phyloP scores from a whole-genome alignment of 2,113 vertebrate genomes.

The Psettodes erumei region DNA sequence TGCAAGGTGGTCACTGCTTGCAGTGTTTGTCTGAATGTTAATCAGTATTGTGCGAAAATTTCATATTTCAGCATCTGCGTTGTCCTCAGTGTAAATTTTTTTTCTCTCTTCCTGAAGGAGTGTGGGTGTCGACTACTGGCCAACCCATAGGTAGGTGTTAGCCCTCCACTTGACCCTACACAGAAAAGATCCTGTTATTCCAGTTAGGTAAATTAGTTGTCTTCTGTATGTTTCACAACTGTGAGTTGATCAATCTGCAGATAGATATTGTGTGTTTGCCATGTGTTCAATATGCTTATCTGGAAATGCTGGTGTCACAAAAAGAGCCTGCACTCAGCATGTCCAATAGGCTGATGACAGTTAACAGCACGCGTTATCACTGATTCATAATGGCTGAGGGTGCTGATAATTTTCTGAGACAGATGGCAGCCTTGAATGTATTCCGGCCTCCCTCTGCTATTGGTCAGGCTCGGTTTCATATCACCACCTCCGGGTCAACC shows the following conservation, averaged over 20 bases:
- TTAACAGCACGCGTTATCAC: constrained; percentile 66
- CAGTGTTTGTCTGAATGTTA: constrained; percentile 1
- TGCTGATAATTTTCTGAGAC: constrained; percentile 75
- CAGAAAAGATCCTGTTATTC: constrained; percentile 17
- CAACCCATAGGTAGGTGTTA: constrained; percentile 92
- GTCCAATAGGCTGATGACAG: constrained; percentile 48
- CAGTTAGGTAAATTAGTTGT: constrained; percentile 4
- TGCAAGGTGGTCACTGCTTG: neutral
- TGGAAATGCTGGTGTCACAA: constrained; percentile 47
- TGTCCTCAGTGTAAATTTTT: constrained; percentile 18
- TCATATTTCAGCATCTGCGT: constrained; percentile 21
- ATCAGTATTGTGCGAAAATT: constrained; percentile 27
- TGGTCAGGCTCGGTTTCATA: constrained; percentile 69
- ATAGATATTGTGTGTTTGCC: constrained; percentile 39
- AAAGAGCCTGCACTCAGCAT: constrained; percentile 26
- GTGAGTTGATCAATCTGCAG: constrained; percentile 23
- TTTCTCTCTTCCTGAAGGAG: constrained; percentile 83
- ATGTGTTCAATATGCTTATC: constrained; percentile 55
- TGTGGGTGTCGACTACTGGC: constrained; percentile 98
- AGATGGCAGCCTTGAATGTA: constrained; percentile 76
- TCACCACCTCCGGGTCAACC: constrained; percentile 62
- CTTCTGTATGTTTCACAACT: constrained; percentile 37
- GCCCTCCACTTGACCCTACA: constrained; percentile 4
- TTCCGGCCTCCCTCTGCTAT: constrained; percentile 63
- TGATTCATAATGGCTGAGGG: constrained; percentile 70